Evolutionary conservation across 2,888 invertebrate genomes (phyloP).

Genomic region (Apodemia mormo): DNA sequence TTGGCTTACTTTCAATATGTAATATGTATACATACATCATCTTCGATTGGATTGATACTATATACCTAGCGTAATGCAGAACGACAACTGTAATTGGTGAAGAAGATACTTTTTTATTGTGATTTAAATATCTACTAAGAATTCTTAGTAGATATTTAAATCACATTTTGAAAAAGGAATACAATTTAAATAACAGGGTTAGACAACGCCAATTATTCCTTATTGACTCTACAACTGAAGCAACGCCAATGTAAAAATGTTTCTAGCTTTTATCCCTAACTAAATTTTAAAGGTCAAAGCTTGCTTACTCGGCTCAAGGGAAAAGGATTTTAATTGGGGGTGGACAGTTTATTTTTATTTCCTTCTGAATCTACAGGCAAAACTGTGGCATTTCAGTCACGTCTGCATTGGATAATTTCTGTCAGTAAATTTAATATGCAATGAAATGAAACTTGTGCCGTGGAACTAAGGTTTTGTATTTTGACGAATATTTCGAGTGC

Average conservation of each 20-base stretch:
- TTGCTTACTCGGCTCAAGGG: slow-evolving; percentile 27
- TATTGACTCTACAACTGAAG: slow-evolving; percentile 27
- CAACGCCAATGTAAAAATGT: slow-evolving; percentile 44
- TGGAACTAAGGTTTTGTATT: background rate
- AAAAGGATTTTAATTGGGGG: slow-evolving; percentile 26
- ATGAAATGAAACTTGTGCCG: background rate
- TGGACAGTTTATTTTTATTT: slow-evolving; percentile 23
- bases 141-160: background rate
- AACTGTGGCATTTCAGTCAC: slow-evolving; percentile 3
- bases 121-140: too few species aligned
- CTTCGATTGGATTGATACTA: too few species aligned
- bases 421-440: background rate
- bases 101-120: too few species aligned
- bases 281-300: slow-evolving; percentile 44
- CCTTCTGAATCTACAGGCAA: background rate
- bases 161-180: background rate
- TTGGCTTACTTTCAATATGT: too few species aligned
- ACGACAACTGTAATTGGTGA: too few species aligned
- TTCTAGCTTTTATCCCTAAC: slow-evolving; percentile 43
- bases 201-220: slow-evolving; percentile 8
- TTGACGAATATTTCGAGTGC: too few species aligned
- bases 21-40: too few species aligned
- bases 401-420: background rate
- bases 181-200: background rate
- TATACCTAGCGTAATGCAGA: too few species aligned